Evolutionary conservation across 2,888 invertebrate genomes (phyloP), one percentile per base, ranked within the genome.

Genomic region (Macrosoma leucophasiata): DNA sequence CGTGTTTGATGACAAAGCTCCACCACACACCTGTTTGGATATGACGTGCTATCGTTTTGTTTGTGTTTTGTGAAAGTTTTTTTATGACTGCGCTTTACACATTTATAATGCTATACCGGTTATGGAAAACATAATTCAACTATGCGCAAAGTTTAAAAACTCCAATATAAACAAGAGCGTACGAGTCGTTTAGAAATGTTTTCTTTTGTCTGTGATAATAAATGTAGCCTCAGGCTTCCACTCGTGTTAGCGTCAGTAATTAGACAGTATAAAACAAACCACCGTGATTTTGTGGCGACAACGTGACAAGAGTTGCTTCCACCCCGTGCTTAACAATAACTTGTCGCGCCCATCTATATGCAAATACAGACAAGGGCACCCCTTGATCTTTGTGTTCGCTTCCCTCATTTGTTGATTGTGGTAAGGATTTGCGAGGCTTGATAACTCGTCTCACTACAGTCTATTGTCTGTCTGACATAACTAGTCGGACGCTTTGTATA

Each of bases 321-420:
- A 41, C 37, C 36, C 45, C 46, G 40, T 53, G 40, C 46, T 51
- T 45, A 51, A 66, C 69, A 65, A 70, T 71, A 67, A 73, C 73
- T 74, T 69, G 71, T 71, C 68, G 61, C 66, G 52, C 63, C 68
- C 63, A 74, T 76, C 69, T 75, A 76, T 69, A 81, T 78, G 79
- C 72, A 77, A 81, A 81, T 81, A 71, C 55, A 62, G 57, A 50
- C 47, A 54, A n/a, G 55, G 58, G 59, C 59, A 47, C 61, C 70
- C 69, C 76, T 65, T 66, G 70, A 72, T 72, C 71, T 70, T 68
- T 51, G 65, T 66, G 49, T 62, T 55, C 62, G 58, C 62, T 61
- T 70, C 71, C 73, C 74, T 75, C 74, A 77, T 79, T 78, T 77
- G 74, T 75, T 63, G 52, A 41, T 43, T 42, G 49, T 39, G 43